phyloP scores from a whole-genome alignment of 2,113 vertebrate genomes.

The Malurus elegans region DNA sequence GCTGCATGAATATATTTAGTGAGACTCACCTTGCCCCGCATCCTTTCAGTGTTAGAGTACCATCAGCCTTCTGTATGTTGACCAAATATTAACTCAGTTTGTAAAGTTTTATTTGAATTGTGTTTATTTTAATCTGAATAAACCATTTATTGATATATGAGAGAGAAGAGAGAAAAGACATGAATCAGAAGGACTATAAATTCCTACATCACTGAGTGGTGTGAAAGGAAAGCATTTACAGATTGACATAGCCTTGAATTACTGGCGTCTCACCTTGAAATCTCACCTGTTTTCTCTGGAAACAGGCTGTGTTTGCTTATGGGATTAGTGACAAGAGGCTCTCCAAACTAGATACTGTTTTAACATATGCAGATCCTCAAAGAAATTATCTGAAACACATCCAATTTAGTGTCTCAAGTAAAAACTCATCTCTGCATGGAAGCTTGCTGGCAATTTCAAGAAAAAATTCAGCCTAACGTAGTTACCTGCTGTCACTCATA shows the following conservation, averaged over 20 bases:
- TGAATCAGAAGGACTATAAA: not conserved
- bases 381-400: not conserved
- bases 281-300: not conserved
- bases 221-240: not conserved
- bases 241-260: not conserved
- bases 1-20: not conserved
- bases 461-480: fast-evolving
- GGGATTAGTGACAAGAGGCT: not conserved
- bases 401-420: not conserved
- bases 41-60: not conserved
- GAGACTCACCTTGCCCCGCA: not conserved
- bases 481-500: not conserved
- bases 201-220: not conserved
- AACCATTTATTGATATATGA: not conserved
- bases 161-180: not conserved
- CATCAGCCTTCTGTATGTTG: not conserved
- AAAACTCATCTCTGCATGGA: not conserved
- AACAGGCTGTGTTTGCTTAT: not conserved
- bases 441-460: not conserved
- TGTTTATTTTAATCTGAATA: not conserved
- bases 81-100: not conserved
- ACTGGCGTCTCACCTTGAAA: not conserved
- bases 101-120: not conserved
- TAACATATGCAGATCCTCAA: not conserved
- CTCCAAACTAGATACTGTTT: not conserved